Conservation (phyloP, 2,888 invertebrate species). For the Ametastegia equiseti region DNA sequence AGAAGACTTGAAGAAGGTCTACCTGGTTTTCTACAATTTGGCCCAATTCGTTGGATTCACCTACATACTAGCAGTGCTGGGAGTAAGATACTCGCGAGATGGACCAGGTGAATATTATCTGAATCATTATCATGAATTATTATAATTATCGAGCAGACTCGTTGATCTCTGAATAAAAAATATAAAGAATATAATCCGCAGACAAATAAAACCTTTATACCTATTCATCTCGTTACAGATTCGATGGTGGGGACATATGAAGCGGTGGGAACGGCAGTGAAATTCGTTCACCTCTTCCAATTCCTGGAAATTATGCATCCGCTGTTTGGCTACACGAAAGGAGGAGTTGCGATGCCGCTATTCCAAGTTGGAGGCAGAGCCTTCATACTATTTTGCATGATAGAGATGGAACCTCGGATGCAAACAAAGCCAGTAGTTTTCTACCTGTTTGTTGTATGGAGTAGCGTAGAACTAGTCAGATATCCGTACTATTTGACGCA, state of each 20-base stretch:
- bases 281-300: constrained; percentile 89
- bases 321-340: constrained; percentile 91
- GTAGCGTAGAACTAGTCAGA: constrained; percentile 89
- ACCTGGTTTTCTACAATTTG: constrained; percentile 92
- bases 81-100: constrained; percentile 85
- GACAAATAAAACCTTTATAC: neutral
- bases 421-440: constrained; percentile 92
- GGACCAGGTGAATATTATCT: constrained; percentile 81
- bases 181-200: constrained; percentile 6
- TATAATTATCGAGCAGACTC: neutral
- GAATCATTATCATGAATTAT: no score
- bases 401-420: constrained; percentile 91
- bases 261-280: constrained; percentile 86
- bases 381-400: constrained; percentile 88
- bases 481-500: constrained; percentile 95
- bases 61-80: constrained; percentile 86
- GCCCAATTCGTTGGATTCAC: constrained; percentile 92
- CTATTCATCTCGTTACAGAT: constrained; percentile 67
- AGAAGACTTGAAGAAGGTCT: constrained; percentile 90
- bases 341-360: constrained; percentile 84
- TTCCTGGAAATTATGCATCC: constrained; percentile 94
- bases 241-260: constrained; percentile 85
- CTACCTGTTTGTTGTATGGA: constrained; percentile 92
- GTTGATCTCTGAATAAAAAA: neutral
- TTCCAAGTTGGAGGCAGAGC: constrained; percentile 89